These are phyloP conservation scores for Castor canadensis DNA, from an alignment of 2,113 vertebrate species.

Conservation along the genomic window DNA sequence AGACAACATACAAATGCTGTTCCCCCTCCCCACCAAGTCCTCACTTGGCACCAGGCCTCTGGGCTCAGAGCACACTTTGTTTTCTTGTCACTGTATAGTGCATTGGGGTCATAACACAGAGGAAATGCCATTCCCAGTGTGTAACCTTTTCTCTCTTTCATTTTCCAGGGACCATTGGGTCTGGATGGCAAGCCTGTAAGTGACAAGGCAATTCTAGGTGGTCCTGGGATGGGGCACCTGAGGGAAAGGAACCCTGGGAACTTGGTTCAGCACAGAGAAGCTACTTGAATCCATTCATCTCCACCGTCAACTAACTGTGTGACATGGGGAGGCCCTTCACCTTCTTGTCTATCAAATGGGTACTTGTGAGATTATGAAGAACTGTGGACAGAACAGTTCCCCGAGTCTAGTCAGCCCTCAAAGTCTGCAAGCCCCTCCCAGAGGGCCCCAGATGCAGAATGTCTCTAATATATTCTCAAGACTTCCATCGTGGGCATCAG, in stretches of 20 bases:
- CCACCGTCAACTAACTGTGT: neutral
- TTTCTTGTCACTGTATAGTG: neutral
- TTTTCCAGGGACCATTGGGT: slow-evolving; percentile 93
- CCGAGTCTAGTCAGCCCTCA: neutral
- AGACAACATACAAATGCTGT: neutral
- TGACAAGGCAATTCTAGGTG: neutral
- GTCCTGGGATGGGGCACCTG: neutral
- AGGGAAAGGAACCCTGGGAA: neutral
- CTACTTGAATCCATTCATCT: neutral
- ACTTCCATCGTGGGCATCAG: too few species aligned
- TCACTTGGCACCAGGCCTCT: neutral
- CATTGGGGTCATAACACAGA: neutral
- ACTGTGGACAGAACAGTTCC: too few species aligned
- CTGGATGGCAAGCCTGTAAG: slow-evolving; percentile 98
- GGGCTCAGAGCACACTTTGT: neutral
- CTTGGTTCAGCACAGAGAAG: neutral
- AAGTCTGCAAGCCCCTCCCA: neutral
- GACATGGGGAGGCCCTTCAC: neutral
- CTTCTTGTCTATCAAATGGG: neutral
- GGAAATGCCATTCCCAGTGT: neutral
- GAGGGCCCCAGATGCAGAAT: neutral
- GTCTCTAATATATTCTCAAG: neutral
- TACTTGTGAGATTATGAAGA: neutral
- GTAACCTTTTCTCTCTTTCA: slow-evolving; percentile 50
- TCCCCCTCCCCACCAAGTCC: neutral